Percentiles rank a stretch among this genome's conserved stretches.
Conservation (phyloP, 2,888 invertebrate species). For the Ichneumoninae sp. region DNA sequence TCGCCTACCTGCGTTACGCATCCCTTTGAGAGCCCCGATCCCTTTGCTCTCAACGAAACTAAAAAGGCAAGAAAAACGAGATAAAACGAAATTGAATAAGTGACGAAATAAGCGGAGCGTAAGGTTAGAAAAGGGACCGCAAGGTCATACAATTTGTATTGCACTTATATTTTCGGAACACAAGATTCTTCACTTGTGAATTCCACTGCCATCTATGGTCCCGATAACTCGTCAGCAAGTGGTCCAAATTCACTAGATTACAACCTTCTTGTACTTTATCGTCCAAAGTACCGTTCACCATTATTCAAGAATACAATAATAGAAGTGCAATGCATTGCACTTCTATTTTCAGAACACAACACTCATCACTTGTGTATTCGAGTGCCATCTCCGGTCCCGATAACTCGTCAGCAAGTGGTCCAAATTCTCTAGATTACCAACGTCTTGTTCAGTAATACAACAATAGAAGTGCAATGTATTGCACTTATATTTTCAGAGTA, state of each 20-base stretch:
- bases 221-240: neutral
- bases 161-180: neutral
- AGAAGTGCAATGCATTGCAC: neutral
- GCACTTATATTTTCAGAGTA: neutral
- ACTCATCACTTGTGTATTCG: neutral
- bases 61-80: conserved; percentile 29
- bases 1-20: conserved; percentile 71
- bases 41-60: conserved; percentile 31
- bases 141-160: conserved; percentile 41
- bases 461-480: neutral
- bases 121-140: conserved; percentile 20
- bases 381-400: neutral
- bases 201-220: neutral
- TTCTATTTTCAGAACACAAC: neutral
- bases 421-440: no score
- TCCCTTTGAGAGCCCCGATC: conserved; percentile 29
- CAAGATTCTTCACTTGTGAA: neutral
- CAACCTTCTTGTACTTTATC: no score
- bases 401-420: neutral
- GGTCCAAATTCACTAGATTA: neutral
- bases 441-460: no score
- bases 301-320: neutral
- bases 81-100: conserved; percentile 15
- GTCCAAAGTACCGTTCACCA: neutral
- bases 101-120: neutral